A percentile compares a stretch with the other conserved stretches of the same genome.
phyloP scores from a whole-genome alignment of 2,888 invertebrate species.

The Himalopsyche kuldschensis region DNA sequence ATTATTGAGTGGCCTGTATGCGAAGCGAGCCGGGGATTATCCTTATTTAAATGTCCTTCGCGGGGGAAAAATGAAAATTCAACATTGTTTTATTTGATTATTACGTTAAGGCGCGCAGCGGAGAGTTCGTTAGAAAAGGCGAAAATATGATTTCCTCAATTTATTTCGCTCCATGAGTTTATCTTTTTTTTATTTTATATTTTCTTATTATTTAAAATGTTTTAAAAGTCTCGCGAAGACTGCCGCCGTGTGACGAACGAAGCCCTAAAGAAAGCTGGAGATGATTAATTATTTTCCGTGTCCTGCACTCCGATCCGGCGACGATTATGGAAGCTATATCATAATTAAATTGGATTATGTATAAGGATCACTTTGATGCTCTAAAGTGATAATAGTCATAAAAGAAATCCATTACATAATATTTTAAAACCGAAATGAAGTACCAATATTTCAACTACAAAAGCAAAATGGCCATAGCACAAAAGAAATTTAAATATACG shows the following conservation, averaged over 20 bases:
- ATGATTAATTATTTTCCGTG: not conserved
- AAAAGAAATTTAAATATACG: too few relatives aligned
- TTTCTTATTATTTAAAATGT: not conserved
- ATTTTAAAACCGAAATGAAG: too few relatives aligned
- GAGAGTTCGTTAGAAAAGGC: not conserved
- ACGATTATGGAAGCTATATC: not conserved
- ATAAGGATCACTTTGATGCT: not conserved
- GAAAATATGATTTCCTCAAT: not conserved
- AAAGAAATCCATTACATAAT: too few relatives aligned
- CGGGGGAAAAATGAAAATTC: not conserved
- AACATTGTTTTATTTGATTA: not conserved
- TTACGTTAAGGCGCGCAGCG: not conserved
- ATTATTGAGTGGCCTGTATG: not conserved
- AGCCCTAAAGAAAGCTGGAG: not conserved
- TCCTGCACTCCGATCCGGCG: not conserved
- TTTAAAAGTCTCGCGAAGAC: not conserved
- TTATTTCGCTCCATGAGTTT: not conserved
- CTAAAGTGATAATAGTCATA: too few relatives aligned
- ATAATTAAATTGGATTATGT: not conserved
- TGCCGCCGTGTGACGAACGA: not conserved
- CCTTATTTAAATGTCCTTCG: not conserved
- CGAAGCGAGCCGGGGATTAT: not conserved
- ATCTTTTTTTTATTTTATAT: not conserved
- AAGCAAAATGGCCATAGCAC: too few relatives aligned
- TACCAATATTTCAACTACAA: too few relatives aligned